These are phyloP conservation scores for Lordiphosa mommai DNA, from an alignment of 1,140 invertebrate genomes.

Conservation along the genomic window DNA sequence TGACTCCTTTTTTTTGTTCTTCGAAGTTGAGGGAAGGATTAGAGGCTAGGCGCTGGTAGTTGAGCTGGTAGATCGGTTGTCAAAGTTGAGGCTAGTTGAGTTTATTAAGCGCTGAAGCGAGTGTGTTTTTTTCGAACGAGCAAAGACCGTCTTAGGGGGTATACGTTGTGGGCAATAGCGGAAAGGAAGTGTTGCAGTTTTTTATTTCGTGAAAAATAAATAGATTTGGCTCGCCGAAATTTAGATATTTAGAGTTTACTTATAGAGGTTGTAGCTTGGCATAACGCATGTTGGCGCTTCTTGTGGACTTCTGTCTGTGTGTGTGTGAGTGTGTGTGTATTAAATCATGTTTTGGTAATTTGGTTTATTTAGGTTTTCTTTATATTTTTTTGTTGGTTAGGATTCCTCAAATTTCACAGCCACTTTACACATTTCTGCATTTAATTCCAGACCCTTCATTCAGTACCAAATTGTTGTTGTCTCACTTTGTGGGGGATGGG, in stretches of 20 bases:
- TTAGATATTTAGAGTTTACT: slow-evolving; percentile 39
- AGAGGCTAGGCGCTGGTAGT: slow-evolving; percentile 27
- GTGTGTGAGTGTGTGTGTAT: slow-evolving; percentile 7
- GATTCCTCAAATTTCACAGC: slow-evolving; percentile 72
- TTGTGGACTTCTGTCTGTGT: neutral
- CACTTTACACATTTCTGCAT: slow-evolving; percentile 72
- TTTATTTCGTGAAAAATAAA: slow-evolving; percentile 61
- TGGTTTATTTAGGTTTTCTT: slow-evolving; percentile 32
- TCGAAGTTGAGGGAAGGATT: slow-evolving; percentile 1
- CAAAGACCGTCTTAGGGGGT: slow-evolving; percentile 65
- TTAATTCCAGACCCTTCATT: slow-evolving; percentile 15
- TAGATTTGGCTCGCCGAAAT: slow-evolving; percentile 71
- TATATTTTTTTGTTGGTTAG: slow-evolving; percentile 30
- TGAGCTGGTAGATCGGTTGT: slow-evolving; percentile 22
- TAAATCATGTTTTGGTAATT: slow-evolving; percentile 20
- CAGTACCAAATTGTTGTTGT: neutral
- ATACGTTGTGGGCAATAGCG: slow-evolving; percentile 63
- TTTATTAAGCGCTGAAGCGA: slow-evolving; percentile 67
- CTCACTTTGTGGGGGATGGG: slow-evolving; percentile 5
- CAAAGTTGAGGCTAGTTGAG: slow-evolving; percentile 42
- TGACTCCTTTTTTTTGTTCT: neutral
- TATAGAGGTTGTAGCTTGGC: slow-evolving; percentile 41
- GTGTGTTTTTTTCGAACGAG: slow-evolving; percentile 65
- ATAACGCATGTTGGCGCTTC: slow-evolving; percentile 28
- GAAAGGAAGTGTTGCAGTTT: slow-evolving; percentile 70